Evolutionary conservation across 1,140 invertebrate species (phyloP).

Genomic region (Zaprionus capensis): DNA sequence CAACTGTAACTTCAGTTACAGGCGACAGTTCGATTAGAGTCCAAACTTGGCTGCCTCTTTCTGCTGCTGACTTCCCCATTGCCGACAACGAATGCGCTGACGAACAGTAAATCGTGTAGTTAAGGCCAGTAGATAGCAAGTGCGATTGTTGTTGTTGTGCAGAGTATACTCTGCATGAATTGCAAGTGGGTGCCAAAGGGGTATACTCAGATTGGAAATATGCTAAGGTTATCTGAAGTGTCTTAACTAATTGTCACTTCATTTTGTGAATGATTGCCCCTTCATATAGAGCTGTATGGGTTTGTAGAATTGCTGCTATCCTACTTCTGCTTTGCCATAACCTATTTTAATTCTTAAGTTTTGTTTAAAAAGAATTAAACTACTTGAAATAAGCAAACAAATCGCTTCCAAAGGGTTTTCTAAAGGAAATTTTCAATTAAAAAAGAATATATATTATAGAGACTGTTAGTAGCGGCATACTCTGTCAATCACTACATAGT

Average conservation of each 20-base stretch:
- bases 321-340: no score
- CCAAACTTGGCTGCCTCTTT: conserved; percentile 40
- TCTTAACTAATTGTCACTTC: no score
- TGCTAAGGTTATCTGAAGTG: no score
- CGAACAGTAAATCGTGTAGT: conserved; percentile 50
- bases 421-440: background rate
- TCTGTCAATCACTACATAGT: no score
- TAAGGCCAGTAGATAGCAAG: conserved; percentile 27
- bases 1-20: conserved; percentile 24
- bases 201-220: background rate
- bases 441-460: no score
- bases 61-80: background rate
- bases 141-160: background rate
- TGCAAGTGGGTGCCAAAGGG: background rate
- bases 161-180: background rate
- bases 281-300: no score
- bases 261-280: no score
- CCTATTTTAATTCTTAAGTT: background rate
- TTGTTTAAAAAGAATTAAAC: no score
- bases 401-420: background rate
- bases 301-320: no score
- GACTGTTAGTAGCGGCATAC: no score
- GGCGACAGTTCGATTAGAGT: conserved; percentile 44
- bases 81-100: conserved; percentile 14
- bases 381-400: background rate